Conservation (phyloP, 2,888 invertebrate species). For the Xestobium rufovillosum region DNA sequence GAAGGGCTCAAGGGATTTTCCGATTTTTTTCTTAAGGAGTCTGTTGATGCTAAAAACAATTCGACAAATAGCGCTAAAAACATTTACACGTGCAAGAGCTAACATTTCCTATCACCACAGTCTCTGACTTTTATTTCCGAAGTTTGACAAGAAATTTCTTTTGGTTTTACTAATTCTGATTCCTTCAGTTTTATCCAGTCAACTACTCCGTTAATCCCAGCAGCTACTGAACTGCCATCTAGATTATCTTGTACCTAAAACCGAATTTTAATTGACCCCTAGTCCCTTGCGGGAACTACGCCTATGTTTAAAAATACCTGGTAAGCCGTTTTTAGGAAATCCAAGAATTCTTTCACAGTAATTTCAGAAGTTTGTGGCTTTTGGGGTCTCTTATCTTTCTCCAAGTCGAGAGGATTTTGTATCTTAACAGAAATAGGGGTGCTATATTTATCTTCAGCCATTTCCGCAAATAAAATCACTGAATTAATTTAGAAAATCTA, state of each 20-base stretch:
- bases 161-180: conserved; percentile 37
- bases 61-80: too few relatives aligned
- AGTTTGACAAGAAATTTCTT: conserved; percentile 31
- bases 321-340: conserved; percentile 66
- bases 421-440: too few relatives aligned
- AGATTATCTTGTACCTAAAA: conserved; percentile 42
- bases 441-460: too few relatives aligned
- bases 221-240: conserved; percentile 44
- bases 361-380: too few relatives aligned
- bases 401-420: too few relatives aligned
- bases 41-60: not conserved
- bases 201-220: conserved; percentile 42
- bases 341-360: conserved; percentile 62
- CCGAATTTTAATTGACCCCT: conserved; percentile 1
- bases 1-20: conserved; percentile 4
- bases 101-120: conserved; percentile 10
- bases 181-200: conserved; percentile 47
- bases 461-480: too few relatives aligned
- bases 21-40: conserved; percentile 1
- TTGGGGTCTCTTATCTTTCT: too few relatives aligned
- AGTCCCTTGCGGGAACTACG: not conserved
- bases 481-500: too few relatives aligned
- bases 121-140: conserved; percentile 23
- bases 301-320: conserved; percentile 44
- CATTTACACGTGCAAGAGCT: too few relatives aligned